Conservation (phyloP, 2,797 vertebrate species). For the Paguma larvata region DNA sequence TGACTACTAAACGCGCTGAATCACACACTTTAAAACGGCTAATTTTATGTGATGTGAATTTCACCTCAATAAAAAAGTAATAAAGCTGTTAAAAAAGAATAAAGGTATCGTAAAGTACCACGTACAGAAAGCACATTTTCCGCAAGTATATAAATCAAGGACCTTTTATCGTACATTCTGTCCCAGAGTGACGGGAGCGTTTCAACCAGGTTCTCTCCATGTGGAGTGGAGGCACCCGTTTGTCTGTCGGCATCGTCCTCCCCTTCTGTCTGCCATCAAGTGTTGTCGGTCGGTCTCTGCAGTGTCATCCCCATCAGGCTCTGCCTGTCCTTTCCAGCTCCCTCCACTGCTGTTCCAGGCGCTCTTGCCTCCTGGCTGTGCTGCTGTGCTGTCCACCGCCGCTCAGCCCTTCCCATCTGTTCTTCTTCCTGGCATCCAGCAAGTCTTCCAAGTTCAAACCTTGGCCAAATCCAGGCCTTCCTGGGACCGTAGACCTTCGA, state of each 20-base stretch:
- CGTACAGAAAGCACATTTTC: neutral
- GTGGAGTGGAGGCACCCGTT: fast-evolving
- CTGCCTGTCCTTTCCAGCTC: neutral
- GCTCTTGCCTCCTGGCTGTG: neutral
- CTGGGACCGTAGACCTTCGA: neutral
- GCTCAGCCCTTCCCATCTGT: neutral
- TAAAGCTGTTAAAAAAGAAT: neutral
- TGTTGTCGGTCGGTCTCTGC: neutral
- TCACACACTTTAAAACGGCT: neutral
- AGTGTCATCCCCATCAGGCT: fast-evolving
- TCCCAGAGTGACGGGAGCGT: neutral
- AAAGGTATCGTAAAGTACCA: neutral
- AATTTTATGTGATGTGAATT: neutral
- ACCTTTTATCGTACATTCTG: neutral
- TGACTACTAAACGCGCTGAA: neutral
- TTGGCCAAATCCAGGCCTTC: fast-evolving
- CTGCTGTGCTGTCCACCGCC: neutral
- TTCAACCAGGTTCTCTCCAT: neutral
- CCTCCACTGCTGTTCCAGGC: neutral
- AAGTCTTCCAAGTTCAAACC: neutral
- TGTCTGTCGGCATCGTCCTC: neutral
- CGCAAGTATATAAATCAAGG: neutral
- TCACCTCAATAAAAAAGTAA: neutral
- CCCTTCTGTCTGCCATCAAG: fast-evolving
- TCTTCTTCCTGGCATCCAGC: neutral